Conservation (phyloP, 2,113 vertebrate genomes). For the Neofelis nebulosa region DNA sequence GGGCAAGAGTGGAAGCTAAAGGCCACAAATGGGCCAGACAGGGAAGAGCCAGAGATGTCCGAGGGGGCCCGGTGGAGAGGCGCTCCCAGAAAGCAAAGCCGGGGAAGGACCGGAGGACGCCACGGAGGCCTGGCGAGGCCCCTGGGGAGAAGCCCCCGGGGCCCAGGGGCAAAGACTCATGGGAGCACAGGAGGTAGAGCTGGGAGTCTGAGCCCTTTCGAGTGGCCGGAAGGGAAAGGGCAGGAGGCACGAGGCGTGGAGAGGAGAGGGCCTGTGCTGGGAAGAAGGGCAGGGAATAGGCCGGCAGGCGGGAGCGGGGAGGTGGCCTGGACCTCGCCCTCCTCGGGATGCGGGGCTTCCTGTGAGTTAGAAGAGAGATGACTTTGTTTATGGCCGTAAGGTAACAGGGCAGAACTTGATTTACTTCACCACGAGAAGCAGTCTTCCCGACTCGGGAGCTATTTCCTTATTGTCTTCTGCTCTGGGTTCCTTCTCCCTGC, state of each 20-base stretch:
- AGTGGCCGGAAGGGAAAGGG: not conserved
- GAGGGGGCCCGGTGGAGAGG: not conserved
- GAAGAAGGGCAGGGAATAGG: not conserved
- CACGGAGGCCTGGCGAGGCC: not conserved
- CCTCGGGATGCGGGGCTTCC: not conserved
- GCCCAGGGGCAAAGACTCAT: not conserved
- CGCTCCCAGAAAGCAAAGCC: not conserved
- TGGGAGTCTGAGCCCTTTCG: rapidly evolving
- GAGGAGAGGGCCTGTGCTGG: not conserved
- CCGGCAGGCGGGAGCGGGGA: not conserved
- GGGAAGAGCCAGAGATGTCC: not conserved
- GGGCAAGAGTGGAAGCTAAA: not conserved
- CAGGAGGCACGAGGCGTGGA: not conserved
- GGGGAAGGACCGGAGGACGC: not conserved
- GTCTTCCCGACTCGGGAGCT: not conserved
- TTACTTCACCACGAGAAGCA: not conserved
- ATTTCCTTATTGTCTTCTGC: too few relatives aligned
- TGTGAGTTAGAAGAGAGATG: not conserved
- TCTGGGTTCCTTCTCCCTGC: not conserved
- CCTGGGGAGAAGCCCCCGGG: not conserved
- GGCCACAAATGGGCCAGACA: not conserved
- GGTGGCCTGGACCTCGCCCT: not conserved
- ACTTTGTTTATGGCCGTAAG: not conserved
- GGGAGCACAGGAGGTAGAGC: not conserved
- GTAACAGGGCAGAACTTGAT: not conserved